These are phyloP conservation scores for Digitonthophagus gazella DNA, from an alignment of 2,888 invertebrate genomes.

Conservation along the genomic window DNA sequence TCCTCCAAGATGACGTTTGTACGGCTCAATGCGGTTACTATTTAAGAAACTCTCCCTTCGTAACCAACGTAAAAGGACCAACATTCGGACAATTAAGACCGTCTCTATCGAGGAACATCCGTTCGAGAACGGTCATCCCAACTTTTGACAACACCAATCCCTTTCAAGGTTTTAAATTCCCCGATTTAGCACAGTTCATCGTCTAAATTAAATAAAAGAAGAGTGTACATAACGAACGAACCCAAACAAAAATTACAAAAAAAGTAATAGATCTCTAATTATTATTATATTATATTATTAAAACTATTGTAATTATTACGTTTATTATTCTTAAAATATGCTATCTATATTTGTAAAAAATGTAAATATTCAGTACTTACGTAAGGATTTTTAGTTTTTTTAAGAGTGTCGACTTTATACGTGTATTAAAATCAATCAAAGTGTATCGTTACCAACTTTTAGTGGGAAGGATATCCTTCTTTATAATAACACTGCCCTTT, in stretches of 20 bases:
- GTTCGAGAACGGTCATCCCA: constrained; percentile 38
- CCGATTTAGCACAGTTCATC: constrained; percentile 72
- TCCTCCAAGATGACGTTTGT: constrained; percentile 83
- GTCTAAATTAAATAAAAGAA: constrained; percentile 42
- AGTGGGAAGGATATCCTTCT: no score
- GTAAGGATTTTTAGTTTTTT: neutral
- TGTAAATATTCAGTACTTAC: neutral
- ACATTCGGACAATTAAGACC: constrained; percentile 42
- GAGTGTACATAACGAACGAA: neutral
- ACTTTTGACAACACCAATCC: constrained; percentile 49
- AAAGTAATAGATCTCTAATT: neutral
- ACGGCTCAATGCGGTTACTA: constrained; percentile 85
- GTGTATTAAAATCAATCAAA: neutral
- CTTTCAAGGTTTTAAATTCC: constrained; percentile 69
- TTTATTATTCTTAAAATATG: no score
- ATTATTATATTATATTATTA: neutral
- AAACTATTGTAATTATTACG: neutral
- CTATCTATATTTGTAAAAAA: neutral
- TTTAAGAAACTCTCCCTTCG: constrained; percentile 50
- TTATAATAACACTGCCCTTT: neutral
- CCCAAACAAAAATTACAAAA: neutral
- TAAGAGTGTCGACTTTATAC: neutral
- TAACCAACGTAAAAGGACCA: constrained; percentile 34
- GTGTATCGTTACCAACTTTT: neutral
- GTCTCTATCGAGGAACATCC: constrained; percentile 44